Conservation (phyloP, 1,140 invertebrate species). For the Drosophila pseudoobscura region DNA sequence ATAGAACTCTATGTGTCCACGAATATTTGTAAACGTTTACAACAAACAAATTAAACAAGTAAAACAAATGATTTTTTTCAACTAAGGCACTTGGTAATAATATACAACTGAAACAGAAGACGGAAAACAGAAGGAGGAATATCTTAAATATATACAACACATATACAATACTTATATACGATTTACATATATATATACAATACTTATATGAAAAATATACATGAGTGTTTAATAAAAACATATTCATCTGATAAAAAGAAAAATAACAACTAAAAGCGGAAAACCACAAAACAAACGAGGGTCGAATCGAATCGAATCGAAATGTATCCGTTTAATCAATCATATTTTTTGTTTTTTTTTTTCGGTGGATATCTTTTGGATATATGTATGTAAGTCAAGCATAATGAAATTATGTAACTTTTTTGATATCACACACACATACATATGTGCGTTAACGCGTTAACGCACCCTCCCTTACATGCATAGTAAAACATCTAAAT, state of each 20-base stretch:
- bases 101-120: slow-evolving; percentile 14
- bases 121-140: slow-evolving; percentile 13
- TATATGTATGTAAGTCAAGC: slow-evolving; percentile 29
- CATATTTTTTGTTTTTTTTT: slow-evolving; percentile 14
- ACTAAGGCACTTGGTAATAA: slow-evolving; percentile 12
- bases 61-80: slow-evolving; percentile 26
- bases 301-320: too few relatives aligned
- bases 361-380: slow-evolving; percentile 33
- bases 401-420: slow-evolving; percentile 54
- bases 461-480: slow-evolving; percentile 12
- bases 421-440: slow-evolving; percentile 34
- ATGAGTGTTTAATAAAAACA: slow-evolving; percentile 16
- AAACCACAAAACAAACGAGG: too few relatives aligned
- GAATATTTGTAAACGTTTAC: slow-evolving; percentile 37
- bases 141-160: slow-evolving; percentile 38
- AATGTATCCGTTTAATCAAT: slow-evolving; percentile 16
- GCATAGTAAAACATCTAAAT: slow-evolving; percentile 14
- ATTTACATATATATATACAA: slow-evolving; percentile 42
- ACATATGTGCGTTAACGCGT: slow-evolving; percentile 22
- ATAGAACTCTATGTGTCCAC: slow-evolving; percentile 24
- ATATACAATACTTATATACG: slow-evolving; percentile 48
- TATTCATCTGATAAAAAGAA: slow-evolving; percentile 17
- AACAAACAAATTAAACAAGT: slow-evolving; percentile 26
- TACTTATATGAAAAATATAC: slow-evolving; percentile 20
- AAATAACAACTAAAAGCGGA: too few relatives aligned